Base-by-base conservation (phyloP, 2,888 invertebrate species). In the Andrena dorsata region DNA sequence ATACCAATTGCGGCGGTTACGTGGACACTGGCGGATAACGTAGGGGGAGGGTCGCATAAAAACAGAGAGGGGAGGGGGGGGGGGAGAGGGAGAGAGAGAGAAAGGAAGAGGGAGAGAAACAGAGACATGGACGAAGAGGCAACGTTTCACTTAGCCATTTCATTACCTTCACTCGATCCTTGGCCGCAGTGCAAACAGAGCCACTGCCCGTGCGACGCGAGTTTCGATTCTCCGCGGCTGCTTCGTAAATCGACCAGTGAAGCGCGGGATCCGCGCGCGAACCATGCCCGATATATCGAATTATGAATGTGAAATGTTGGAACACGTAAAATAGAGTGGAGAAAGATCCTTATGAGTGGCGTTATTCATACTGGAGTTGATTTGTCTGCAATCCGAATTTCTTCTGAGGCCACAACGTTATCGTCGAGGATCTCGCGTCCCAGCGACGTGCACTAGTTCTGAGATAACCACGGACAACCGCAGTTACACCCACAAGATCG, bases 141-240 rank as follows among this genome's bases (percentile, higher is more conserved):
- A 66, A 70, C 79, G 88, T 84, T 82, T 86, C 86, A 86, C 85
- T 88, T 86, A 86, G 85, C 88, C 90, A 91, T 90, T 90, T 90
- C 90, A 91, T 91, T 91, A 91, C 91, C 90, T 90, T 91, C 90
- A 85, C 90, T 89, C 90, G 86, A 90, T 90, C 82, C 88, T 84
- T 85, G 79, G 88, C 82, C 86, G 82, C 88, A 88, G 88, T 88
- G 82, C 77, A 88, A 85, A 88, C 85, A 86, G 80, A 88, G 64
- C 82, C 84, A 74, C 82, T 84, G 89, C 76, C 79, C 80, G 80
- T 82, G 77, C 76, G 83, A 82, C 84, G 84, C 66, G 86, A 70
- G 65, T 56, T 61, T 26, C 64, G 49, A 69, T 76, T 49, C 49
- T 74, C 51, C 56, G 13, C 41, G 60, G 65, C 71, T 56, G 58